phyloP scores from a whole-genome alignment of 2,888 invertebrate species.

The Clusia tigrina region DNA sequence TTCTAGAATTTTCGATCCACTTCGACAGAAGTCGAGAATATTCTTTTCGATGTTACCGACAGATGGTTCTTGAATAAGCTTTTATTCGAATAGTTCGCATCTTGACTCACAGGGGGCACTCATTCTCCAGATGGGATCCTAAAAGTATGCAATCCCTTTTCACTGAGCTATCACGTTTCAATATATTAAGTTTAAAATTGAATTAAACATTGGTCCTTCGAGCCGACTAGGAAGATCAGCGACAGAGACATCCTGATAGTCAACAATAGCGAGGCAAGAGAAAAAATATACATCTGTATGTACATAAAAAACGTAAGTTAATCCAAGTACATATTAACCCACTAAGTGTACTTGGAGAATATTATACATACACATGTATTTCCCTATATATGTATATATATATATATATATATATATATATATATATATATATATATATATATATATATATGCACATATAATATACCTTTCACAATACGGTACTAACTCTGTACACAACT shows the following conservation, averaged over 20 bases:
- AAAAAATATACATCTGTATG: neutral
- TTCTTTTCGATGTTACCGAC: too few species aligned
- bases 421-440: slow-evolving; percentile 2
- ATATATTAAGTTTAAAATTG: neutral
- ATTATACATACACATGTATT: too few species aligned
- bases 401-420: slow-evolving; percentile 2
- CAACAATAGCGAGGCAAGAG: neutral
- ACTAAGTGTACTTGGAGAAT: too few species aligned
- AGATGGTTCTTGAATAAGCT: too few species aligned
- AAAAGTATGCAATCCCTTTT: neutral
- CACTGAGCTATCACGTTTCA: neutral
- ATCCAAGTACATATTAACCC: neutral
- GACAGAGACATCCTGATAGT: neutral
- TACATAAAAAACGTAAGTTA: neutral
- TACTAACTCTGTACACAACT: too few species aligned
- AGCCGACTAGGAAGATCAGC: too few species aligned
- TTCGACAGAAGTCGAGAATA: too few species aligned
- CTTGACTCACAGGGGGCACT: too few species aligned
- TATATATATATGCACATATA: neutral
- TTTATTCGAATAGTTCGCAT: too few species aligned
- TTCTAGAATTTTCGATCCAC: too few species aligned
- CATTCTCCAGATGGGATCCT: too few species aligned
- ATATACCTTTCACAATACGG: too few species aligned
- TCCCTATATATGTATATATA: neutral
- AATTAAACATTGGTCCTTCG: neutral